Base-by-base conservation (phyloP, 1,140 invertebrate genomes). In the Helicoverpa armigera region DNA sequence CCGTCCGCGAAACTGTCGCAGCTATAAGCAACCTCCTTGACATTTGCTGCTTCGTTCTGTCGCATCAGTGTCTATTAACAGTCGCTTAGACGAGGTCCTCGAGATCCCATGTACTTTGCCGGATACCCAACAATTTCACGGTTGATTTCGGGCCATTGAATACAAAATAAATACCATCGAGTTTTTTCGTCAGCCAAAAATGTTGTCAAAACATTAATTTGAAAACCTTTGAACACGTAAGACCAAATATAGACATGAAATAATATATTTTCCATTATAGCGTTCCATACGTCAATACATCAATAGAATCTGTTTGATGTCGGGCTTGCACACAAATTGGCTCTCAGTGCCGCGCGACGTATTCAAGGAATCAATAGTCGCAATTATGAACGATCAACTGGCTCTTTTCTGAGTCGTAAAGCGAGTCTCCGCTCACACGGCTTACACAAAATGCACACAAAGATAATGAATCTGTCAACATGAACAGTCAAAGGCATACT, bases 381-480 rank as follows among this genome's bases (percentile, higher is more conserved):
- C 73, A 61, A 75, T 75, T 75, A 50, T 75, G 73, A 50, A 51
- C 58, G 70, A 73, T 73, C 53, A 73, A 58, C 53, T 51, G 73
- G 16, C 31, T 18, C 53, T 50, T 75, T 75, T 73, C 48, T 50
- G 14, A 14, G 11, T n/a, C 11, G 43, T 51, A 61, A 61, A 75
- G 53, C 51, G 11, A 56, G 14, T 56, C 43, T 18, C 35, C 35
- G 35, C 35, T 43, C 35, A 43, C 35, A 60, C 56, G 35, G 76
- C 54, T 73, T 78, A 23, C 58, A 53, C 18, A 43, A 72, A 53
- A 14, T 53, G 43, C 73, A 77, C 78, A 83, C 76, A 79, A 67
- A 73, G 63, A 65, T 80, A 80, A 83, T 83, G 75, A 83, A 83
- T 82, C 76, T 82, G 81, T 79, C 76, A 82, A 82, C 77, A 67